Evolutionary conservation across 2,113 vertebrate genomes (phyloP).

Genomic region (Daboia siamensis): DNA sequence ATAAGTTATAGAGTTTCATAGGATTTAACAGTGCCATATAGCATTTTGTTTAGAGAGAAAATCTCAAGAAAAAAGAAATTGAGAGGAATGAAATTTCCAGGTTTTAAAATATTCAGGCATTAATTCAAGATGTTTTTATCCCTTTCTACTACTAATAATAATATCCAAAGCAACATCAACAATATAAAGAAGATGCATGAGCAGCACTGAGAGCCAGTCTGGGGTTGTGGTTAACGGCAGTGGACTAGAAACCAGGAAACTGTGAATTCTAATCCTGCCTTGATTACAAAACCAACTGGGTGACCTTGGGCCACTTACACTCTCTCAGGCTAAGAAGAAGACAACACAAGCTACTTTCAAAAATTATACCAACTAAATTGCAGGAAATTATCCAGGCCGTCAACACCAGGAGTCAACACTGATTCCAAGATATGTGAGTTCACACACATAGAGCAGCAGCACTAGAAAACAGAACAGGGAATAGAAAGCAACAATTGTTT

Average conservation of each 20-base stretch:
- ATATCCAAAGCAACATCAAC: neutral
- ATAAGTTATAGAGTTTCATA: conserved; percentile 31
- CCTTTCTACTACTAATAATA: neutral
- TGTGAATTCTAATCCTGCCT: neutral
- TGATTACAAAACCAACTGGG: neutral
- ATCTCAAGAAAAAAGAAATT: neutral
- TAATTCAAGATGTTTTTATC: neutral
- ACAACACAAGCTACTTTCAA: neutral
- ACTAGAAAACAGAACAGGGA: neutral
- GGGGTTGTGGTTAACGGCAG: neutral
- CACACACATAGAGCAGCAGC: neutral
- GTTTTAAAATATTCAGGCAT: neutral
- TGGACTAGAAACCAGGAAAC: neutral
- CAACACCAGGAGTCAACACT: neutral
- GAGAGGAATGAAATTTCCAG: neutral
- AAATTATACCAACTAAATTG: neutral
- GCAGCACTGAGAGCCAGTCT: neutral
- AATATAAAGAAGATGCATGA: neutral
- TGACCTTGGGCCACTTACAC: neutral
- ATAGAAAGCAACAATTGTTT: neutral
- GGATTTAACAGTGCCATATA: neutral
- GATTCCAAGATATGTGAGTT: neutral
- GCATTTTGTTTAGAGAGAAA: neutral
- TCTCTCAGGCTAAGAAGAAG: neutral
- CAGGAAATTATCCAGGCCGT: neutral